Base-by-base conservation (phyloP, 2,888 invertebrate genomes). In the Dendrolimus pini region DNA sequence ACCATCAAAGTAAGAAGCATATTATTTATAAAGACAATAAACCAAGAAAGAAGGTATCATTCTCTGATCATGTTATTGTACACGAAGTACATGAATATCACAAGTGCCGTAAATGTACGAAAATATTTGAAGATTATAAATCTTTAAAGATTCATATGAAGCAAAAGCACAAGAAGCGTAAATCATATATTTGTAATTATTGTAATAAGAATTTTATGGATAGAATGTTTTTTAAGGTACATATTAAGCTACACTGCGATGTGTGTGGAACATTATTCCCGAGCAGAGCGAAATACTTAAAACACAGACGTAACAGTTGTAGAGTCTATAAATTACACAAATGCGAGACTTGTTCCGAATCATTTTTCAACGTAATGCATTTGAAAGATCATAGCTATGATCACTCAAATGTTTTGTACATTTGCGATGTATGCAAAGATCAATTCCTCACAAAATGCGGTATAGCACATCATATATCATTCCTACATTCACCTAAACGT, bases 171-270 rank as follows among this genome's bases (percentile, higher is more conserved):
- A 86, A 80, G 62, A 89, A 88, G 63, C 79, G 85, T 8, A 89
- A 84, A 67, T 83, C 83, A 56, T 90, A 89, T 58, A 82, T 85
- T n/a, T 90, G 89, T 60, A 66, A 85, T 61, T 89, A 88, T 58
- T 90, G 89, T 59, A 67, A 71, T 9, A 88, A 80, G 60, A 80
- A 77, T 8, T 89, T 89, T 61, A 74, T 75, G 1, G 85, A 89
- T 59, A 73, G 87, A 53, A 82, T 77, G 67, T 80, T 87, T 52
- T 89, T 89, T 52, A 89, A 89, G 74, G 77, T 85, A 0, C 89
- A 90, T 56, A 81, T 89, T 0, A 83, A 80, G 58, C 57, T 88
- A n/a, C 89, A 90, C 53, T 89, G 89, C 54, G 82, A 86, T 54
- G 59, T 77, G 0, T 89, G 89, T 14, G 75, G 78, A 0, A 7